A percentile compares a stretch with the other conserved stretches of the same genome.
These are phyloP conservation scores for Alouatta palliata DNA, from an alignment of 2,113 vertebrate species.

Conservation along the genomic window DNA sequence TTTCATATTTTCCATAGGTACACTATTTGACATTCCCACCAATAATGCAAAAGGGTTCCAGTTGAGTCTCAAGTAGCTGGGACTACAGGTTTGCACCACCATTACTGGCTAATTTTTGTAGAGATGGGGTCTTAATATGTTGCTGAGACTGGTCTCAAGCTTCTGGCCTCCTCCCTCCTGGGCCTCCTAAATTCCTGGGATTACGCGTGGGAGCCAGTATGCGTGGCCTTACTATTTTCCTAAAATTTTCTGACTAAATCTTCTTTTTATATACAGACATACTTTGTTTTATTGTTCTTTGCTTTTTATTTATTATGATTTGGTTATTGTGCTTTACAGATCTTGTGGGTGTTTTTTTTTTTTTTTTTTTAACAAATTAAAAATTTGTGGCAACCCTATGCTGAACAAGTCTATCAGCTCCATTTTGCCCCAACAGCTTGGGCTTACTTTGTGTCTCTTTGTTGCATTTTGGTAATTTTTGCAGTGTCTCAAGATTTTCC, in stretches of 20 bases:
- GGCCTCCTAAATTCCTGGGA: neutral
- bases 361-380: too few relatives aligned
- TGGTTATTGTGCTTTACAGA: too few relatives aligned
- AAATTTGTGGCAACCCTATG: too few relatives aligned
- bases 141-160: neutral
- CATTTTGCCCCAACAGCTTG: too few relatives aligned
- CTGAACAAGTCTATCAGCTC: too few relatives aligned
- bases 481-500: too few relatives aligned
- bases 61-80: neutral
- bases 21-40: neutral
- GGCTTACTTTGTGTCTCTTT: too few relatives aligned
- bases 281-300: too few relatives aligned
- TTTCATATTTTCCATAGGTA: neutral
- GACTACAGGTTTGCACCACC: neutral
- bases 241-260: conserved; percentile 14
- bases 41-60: neutral
- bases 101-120: neutral
- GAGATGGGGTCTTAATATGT: neutral
- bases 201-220: neutral
- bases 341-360: too few relatives aligned
- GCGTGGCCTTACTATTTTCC: neutral
- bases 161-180: neutral
- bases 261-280: neutral
- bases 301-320: too few relatives aligned
- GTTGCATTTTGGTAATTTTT: too few relatives aligned